Evolutionary conservation across 2,113 vertebrate species (phyloP).

Genomic region (Lichenostomus cassidix): DNA sequence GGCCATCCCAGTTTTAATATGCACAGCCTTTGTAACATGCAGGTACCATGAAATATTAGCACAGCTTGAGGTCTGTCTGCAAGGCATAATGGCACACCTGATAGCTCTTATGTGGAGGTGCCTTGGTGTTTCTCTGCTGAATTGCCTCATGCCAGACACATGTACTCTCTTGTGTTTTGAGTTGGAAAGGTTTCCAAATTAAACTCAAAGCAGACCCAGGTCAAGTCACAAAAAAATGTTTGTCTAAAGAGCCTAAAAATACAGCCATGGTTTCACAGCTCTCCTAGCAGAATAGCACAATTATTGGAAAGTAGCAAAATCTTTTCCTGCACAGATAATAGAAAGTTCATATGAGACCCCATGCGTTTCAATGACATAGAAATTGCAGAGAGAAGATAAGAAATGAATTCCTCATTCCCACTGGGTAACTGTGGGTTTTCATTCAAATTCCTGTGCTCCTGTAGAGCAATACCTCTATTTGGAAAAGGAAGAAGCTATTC

Average conservation of each 20-base stretch:
- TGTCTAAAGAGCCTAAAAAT: not conserved
- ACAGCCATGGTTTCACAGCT: not conserved
- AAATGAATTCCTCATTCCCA: not conserved
- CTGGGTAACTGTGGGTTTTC: not conserved
- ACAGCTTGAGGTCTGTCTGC: not conserved
- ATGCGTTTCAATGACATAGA: rapidly evolving
- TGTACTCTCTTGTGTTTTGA: not conserved
- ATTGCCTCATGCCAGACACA: not conserved
- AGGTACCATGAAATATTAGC: not conserved
- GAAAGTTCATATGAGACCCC: not conserved
- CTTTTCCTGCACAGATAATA: not conserved
- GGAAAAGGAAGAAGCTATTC: not conserved
- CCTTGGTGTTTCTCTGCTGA: not conserved
- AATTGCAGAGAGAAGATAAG: not conserved
- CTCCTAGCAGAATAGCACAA: not conserved
- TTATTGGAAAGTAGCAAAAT: not conserved
- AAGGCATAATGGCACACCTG: not conserved
- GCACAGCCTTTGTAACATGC: not conserved
- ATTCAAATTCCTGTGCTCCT: not conserved
- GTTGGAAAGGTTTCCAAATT: not conserved
- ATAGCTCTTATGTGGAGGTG: not conserved
- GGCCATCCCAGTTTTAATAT: not conserved
- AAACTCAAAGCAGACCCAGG: not conserved
- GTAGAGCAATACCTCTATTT: not conserved
- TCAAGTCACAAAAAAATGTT: not conserved